Evolutionary conservation across 2,888 invertebrate species (phyloP).

Genomic region (Dolichomitus sp.): DNA sequence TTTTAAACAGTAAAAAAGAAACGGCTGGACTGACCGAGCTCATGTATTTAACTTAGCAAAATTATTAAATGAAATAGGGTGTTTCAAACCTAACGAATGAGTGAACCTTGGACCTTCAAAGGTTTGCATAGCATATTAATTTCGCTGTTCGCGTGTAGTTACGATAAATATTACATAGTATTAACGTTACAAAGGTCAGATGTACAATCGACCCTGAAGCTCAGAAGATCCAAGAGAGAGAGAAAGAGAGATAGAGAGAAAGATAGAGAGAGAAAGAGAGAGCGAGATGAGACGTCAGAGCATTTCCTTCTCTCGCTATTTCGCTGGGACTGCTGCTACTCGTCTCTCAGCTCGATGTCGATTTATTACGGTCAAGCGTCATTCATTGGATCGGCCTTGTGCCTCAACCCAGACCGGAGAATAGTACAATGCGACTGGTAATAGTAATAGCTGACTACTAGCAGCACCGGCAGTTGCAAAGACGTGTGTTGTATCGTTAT

Average conservation of each 20-base stretch:
- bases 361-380: constrained; percentile 65
- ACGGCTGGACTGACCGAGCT: background rate
- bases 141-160: background rate
- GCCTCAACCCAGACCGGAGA: constrained; percentile 55
- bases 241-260: background rate
- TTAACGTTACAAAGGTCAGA: constrained; percentile 13
- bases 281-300: constrained; percentile 18
- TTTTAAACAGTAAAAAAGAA: background rate
- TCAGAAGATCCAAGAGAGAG: constrained; percentile 2
- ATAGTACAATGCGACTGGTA: constrained; percentile 44
- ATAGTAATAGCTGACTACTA: constrained; percentile 49
- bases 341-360: constrained; percentile 49
- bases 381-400: constrained; percentile 70
- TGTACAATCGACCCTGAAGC: background rate
- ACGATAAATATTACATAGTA: constrained; percentile 20
- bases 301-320: constrained; percentile 15
- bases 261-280: too few relatives aligned
- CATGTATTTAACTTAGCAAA: background rate
- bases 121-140: background rate
- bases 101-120: constrained; percentile 9
- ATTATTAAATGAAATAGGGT: background rate
- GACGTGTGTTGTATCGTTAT: constrained; percentile 58
- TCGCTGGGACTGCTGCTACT: constrained; percentile 13
- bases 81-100: background rate
- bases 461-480: constrained; percentile 18